These are phyloP conservation scores for Drosophila quadrilineata DNA, from an alignment of 1,140 invertebrate species.

Conservation along the genomic window DNA sequence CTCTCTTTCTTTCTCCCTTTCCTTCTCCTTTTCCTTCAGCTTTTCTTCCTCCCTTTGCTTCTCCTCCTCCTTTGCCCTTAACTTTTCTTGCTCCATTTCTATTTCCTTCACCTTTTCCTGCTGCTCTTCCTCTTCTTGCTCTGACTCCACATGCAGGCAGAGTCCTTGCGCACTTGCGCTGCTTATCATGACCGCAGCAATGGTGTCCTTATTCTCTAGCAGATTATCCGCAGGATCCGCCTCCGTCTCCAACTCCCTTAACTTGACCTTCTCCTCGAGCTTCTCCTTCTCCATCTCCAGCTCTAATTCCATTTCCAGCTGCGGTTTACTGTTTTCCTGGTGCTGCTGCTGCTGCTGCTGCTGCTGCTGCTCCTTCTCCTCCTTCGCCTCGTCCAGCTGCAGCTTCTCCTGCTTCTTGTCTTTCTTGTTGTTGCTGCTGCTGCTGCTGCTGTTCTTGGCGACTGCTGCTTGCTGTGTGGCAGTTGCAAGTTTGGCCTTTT, in stretches of 20 bases:
- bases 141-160: conserved; percentile 34
- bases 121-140: not conserved
- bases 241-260: conserved; percentile 1
- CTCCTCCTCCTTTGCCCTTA: not conserved
- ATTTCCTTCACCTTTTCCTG: not conserved
- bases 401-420: conserved; percentile 21
- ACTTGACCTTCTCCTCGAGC: not conserved
- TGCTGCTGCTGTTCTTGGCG: not conserved
- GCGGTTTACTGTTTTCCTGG: no score
- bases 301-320: conserved; percentile 10
- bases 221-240: conserved; percentile 48
- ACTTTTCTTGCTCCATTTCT: not conserved
- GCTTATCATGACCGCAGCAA: conserved; percentile 57
- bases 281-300: conserved; percentile 14
- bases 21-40: not conserved
- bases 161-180: conserved; percentile 61
- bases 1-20: not conserved
- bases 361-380: not conserved
- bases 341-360: conserved; percentile 17
- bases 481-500: no score
- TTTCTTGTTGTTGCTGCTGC: conserved; percentile 20
- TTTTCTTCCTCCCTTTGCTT: not conserved
- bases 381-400: not conserved
- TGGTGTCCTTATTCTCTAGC: conserved; percentile 43
- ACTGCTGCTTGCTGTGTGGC: no score